Percentiles rank a stretch among this genome's conserved stretches.
These are phyloP conservation scores for Dicroscelio sp. DNA, from an alignment of 2,888 invertebrate species.

Conservation along the genomic window DNA sequence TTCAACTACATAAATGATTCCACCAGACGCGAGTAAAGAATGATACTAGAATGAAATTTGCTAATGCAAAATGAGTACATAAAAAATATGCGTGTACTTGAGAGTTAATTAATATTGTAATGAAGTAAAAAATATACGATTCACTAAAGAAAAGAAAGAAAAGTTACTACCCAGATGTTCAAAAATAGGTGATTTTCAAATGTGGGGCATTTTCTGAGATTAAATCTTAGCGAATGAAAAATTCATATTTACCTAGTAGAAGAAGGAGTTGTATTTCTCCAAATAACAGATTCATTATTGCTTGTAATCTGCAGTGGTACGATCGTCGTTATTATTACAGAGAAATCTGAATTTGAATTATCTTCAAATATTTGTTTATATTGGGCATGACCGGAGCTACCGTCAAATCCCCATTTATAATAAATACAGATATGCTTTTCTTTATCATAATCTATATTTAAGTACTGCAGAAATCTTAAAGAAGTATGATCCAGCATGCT, in stretches of 20 bases:
- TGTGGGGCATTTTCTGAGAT: too few species aligned
- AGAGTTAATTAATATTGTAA: too few species aligned
- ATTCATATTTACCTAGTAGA: slow-evolving; percentile 3
- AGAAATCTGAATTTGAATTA: not conserved
- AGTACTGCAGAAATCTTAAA: not conserved
- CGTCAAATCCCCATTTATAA: slow-evolving; percentile 13
- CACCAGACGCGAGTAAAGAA: too few species aligned
- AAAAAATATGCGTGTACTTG: too few species aligned
- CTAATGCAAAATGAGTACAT: too few species aligned
- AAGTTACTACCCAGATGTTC: not conserved
- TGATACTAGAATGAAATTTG: too few species aligned
- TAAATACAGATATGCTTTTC: not conserved
- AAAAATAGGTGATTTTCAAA: not conserved
- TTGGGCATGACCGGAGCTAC: not conserved
- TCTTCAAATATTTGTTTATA: not conserved
- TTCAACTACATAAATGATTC: too few species aligned
- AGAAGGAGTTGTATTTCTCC: slow-evolving; percentile 27
- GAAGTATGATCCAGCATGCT: not conserved
- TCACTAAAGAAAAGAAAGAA: not conserved
- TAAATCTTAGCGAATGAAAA: not conserved
- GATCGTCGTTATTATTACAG: not conserved
- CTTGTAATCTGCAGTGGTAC: slow-evolving; percentile 21
- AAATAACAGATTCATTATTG: not conserved
- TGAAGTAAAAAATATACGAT: too few species aligned
- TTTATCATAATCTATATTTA: not conserved